Conservation (phyloP, 2,888 invertebrate species). For the Heliothis peltigera region DNA sequence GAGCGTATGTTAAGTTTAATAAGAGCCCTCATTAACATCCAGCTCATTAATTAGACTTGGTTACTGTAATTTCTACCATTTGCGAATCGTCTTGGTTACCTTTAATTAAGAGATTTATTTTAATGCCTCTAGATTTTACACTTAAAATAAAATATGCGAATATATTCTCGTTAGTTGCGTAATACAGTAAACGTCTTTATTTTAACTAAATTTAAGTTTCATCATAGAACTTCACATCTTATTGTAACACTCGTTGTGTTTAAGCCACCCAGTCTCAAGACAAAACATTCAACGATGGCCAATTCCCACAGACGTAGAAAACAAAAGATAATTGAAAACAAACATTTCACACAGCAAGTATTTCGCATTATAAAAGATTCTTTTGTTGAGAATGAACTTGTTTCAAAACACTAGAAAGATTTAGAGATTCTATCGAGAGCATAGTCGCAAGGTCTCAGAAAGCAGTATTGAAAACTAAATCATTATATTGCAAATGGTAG, state of each 20-base stretch:
- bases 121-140: background rate
- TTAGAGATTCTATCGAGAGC: constrained; percentile 23
- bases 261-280: constrained; percentile 19
- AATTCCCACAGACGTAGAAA: constrained; percentile 46
- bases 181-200: constrained; percentile 8
- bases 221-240: constrained; percentile 29
- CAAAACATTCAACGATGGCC: constrained; percentile 44
- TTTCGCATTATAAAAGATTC: constrained; percentile 52
- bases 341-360: constrained; percentile 49
- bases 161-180: constrained; percentile 8
- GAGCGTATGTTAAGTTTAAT: constrained; percentile 6
- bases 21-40: background rate
- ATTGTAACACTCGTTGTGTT: constrained; percentile 32
- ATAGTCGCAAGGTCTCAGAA: constrained; percentile 31
- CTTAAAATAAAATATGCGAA: background rate
- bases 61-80: background rate
- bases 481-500: constrained; percentile 69
- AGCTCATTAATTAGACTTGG: background rate
- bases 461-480: constrained; percentile 60
- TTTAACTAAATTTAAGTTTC: constrained; percentile 27
- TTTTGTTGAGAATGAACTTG: constrained; percentile 51
- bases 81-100: background rate
- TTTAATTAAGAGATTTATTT: constrained; percentile 9
- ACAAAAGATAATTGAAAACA: constrained; percentile 55
- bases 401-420: constrained; percentile 40